Conservation (phyloP, 2,888 invertebrate genomes). For the Acleris laterana region DNA sequence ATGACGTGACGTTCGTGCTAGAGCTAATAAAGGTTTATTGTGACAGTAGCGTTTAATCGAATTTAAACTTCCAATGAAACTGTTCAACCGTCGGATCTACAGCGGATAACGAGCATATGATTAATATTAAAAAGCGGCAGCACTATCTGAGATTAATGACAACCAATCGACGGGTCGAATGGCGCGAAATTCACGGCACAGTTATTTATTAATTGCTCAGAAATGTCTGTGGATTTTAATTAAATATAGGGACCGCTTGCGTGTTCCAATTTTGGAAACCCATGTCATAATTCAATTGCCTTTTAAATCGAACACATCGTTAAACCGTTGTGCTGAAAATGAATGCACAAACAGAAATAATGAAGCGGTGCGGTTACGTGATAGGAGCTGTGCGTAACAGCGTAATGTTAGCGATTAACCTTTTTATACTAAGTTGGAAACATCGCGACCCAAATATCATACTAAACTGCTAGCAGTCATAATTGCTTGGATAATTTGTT, state of each 20-base stretch:
- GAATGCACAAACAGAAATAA: background rate
- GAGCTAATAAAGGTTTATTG: background rate
- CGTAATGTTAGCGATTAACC: conserved; percentile 44
- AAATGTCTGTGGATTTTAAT: conserved; percentile 32
- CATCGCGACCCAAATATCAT: conserved; percentile 43
- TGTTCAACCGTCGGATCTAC: conserved; percentile 30
- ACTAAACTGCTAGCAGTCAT: conserved; percentile 40
- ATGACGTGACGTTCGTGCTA: background rate
- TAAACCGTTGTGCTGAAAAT: conserved; percentile 16
- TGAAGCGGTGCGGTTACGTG: conserved; percentile 15
- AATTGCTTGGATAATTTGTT: conserved; percentile 45
- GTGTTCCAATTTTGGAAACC: conserved; percentile 15
- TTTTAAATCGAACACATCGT: conserved; percentile 14
- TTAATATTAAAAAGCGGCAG: conserved; percentile 49
- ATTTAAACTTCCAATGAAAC: conserved; percentile 18
- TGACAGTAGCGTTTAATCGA: background rate
- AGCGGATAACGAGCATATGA: conserved; percentile 44
- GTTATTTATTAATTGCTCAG: conserved; percentile 43
- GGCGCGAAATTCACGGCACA: conserved; percentile 53
- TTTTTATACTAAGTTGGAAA: conserved; percentile 40
- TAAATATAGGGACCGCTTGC: conserved; percentile 14
- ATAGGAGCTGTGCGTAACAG: conserved; percentile 37
- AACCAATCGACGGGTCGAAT: conserved; percentile 65
- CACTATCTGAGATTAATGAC: conserved; percentile 68
- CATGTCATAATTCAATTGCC: conserved; percentile 21